A percentile compares a stretch with the other conserved stretches of the same genome.
These are phyloP conservation scores for Mormyrops boulengeri DNA, from an alignment of 2,797 vertebrate species.

Conservation along the genomic window DNA sequence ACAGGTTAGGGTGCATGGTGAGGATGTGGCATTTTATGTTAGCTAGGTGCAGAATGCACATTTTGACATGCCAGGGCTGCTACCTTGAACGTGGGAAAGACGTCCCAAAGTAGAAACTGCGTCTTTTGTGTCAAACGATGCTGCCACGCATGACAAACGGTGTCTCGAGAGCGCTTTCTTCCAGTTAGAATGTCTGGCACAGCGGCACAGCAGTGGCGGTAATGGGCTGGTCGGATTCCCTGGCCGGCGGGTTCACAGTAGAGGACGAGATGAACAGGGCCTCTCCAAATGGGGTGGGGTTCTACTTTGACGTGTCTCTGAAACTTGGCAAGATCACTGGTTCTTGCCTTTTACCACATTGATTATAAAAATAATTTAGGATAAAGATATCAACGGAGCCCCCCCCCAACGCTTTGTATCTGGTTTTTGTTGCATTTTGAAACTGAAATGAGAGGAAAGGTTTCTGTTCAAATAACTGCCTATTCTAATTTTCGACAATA, in stretches of 20 bases:
- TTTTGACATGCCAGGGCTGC: not conserved
- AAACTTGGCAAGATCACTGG: not conserved
- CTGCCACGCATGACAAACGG: not conserved
- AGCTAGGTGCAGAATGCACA: not conserved
- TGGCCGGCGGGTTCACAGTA: not conserved
- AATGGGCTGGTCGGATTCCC: not conserved
- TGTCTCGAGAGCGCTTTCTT: not conserved
- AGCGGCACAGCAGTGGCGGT: not conserved
- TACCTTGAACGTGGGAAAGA: not conserved
- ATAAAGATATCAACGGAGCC: not conserved
- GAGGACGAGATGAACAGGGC: not conserved
- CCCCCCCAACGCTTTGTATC: not conserved
- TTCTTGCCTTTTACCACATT: not conserved
- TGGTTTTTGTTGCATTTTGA: not conserved
- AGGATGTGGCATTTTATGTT: not conserved
- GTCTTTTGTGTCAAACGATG: not conserved
- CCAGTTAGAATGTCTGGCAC: not conserved
- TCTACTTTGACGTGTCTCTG: not conserved
- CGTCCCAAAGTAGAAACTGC: not conserved
- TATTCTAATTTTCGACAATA: not conserved
- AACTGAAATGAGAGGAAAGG: not conserved
- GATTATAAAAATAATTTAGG: not conserved
- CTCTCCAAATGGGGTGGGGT: not conserved
- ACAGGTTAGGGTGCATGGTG: not conserved
- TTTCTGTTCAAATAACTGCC: slow-evolving; percentile 1